These are phyloP conservation scores for Himalopsyche kuldschensis DNA, from an alignment of 2,888 invertebrate genomes.

Conservation along the genomic window DNA sequence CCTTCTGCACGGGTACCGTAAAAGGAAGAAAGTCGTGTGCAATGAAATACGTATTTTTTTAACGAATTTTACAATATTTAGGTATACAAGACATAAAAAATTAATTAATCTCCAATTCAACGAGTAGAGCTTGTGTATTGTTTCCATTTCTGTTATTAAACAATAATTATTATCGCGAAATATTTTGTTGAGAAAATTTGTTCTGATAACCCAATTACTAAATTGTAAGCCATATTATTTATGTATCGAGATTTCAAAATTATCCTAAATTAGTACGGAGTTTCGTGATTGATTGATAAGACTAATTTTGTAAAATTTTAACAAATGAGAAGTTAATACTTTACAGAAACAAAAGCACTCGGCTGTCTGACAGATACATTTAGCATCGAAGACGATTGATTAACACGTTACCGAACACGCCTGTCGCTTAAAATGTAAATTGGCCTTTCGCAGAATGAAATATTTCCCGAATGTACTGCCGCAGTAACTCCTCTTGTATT, in stretches of 20 bases:
- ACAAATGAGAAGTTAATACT: not conserved
- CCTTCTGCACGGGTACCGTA: no score
- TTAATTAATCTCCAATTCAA: no score
- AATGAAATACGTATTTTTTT: no score
- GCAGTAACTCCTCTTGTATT: slow-evolving; percentile 26
- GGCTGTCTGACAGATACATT: not conserved
- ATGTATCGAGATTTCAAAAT: not conserved
- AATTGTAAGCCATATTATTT: no score
- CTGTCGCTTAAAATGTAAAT: slow-evolving; percentile 39
- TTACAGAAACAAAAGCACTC: not conserved
- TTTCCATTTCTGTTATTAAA: no score
- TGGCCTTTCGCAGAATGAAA: slow-evolving; percentile 16
- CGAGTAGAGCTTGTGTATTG: no score
- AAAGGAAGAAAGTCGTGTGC: no score
- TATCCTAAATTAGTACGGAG: not conserved
- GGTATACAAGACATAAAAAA: no score
- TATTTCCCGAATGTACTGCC: slow-evolving; percentile 4
- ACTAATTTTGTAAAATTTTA: not conserved
- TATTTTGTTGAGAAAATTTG: no score
- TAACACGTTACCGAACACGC: slow-evolving; percentile 32
- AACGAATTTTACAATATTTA: no score
- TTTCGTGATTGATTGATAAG: not conserved
- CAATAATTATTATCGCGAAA: no score
- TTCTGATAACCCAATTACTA: no score
- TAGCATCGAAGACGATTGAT: slow-evolving; percentile 22